Evolutionary conservation across 2,797 vertebrate species (phyloP).

Genomic region (Melopsittacus undulatus): DNA sequence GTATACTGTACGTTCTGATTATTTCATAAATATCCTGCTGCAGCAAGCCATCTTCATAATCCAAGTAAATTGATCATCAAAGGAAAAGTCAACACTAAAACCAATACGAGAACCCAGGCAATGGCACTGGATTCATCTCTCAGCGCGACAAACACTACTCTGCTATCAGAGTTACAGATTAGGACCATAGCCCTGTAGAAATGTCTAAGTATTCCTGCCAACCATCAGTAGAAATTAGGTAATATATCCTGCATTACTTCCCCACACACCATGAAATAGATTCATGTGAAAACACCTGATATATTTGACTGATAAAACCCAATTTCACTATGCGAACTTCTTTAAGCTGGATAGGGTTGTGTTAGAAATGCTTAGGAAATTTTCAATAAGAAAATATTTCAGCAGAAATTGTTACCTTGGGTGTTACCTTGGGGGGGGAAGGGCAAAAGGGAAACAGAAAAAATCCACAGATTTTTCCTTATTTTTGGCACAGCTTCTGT

Average conservation of each 20-base stretch:
- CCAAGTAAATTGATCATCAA: not conserved
- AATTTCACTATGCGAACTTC: not conserved
- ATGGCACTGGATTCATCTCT: not conserved
- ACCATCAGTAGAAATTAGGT: not conserved
- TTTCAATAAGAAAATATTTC: not conserved
- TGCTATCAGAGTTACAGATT: not conserved
- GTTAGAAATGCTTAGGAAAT: not conserved
- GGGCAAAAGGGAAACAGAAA: accelerated
- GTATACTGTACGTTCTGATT: not conserved
- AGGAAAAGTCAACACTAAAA: not conserved
- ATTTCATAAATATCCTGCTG: not conserved
- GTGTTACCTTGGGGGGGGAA: not conserved
- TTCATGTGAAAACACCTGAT: not conserved
- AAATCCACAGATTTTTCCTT: accelerated
- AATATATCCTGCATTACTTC: not conserved
- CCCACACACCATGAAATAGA: not conserved
- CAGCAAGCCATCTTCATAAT: not conserved
- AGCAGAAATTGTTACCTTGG: not conserved
- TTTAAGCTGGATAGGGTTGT: not conserved
- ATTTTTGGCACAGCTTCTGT: not conserved
- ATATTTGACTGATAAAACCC: not conserved
- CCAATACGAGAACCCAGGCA: not conserved
- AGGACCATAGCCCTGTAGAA: not conserved
- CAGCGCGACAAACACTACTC: not conserved
- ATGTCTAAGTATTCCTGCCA: not conserved